A percentile compares a stretch with the other conserved stretches of the same genome.
Conservation (phyloP, 2,797 vertebrate genomes). For the Loriculus beryllinus region DNA sequence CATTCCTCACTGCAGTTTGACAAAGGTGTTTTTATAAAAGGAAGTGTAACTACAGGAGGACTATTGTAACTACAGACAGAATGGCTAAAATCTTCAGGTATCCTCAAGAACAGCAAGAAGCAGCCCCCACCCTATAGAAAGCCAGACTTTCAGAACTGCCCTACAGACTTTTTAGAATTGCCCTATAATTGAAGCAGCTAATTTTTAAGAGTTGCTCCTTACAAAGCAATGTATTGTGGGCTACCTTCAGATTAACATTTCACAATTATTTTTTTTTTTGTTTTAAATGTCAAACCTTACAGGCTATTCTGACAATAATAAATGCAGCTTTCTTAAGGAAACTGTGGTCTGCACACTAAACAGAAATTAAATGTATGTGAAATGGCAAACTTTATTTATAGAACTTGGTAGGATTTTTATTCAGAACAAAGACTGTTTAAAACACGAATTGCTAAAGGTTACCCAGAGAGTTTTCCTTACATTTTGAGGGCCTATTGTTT, state of each 20-base stretch:
- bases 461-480: background rate
- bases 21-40: background rate
- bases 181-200: background rate
- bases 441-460: background rate
- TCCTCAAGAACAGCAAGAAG: background rate
- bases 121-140: background rate
- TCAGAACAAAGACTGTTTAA: background rate
- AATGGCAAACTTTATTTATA: background rate
- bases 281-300: constrained; percentile 48
- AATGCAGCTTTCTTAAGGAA: background rate
- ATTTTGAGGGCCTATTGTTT: background rate
- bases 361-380: background rate
- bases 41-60: background rate
- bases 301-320: constrained; percentile 12
- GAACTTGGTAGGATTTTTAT: background rate
- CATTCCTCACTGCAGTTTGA: background rate
- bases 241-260: constrained; percentile 13
- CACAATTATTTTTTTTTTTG: constrained; percentile 32
- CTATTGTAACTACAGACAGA: background rate
- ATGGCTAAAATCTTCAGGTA: background rate
- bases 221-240: constrained; percentile 20
- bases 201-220: background rate
- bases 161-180: background rate
- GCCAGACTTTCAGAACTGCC: background rate
- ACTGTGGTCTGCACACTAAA: background rate